These are phyloP conservation scores for Tholera decimalis DNA, from an alignment of 2,888 invertebrate genomes.

Conservation along the genomic window DNA sequence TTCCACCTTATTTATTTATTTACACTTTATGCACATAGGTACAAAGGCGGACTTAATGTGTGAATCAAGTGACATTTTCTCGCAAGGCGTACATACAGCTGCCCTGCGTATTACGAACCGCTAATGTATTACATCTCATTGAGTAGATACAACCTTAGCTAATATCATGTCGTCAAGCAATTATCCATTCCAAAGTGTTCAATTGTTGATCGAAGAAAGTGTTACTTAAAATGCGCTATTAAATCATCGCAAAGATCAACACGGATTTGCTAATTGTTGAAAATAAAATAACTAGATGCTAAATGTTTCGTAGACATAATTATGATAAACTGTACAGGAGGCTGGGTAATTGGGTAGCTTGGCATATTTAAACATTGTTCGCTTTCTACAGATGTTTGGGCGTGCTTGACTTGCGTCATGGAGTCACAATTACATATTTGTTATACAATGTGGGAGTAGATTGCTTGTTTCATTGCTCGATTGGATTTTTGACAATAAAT, in stretches of 20 bases:
- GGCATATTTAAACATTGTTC: background rate
- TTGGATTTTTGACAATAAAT: constrained; percentile 3
- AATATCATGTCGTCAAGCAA: constrained; percentile 3
- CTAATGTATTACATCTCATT: background rate
- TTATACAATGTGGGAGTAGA: constrained; percentile 20
- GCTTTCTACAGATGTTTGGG: constrained; percentile 25
- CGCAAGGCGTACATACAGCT: background rate
- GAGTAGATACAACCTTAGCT: background rate
- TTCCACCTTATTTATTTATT: too few relatives aligned
- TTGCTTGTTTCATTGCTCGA: constrained; percentile 9
- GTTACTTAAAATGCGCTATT: constrained; percentile 5
- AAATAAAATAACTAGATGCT: background rate
- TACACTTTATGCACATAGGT: too few relatives aligned
- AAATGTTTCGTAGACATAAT: constrained; percentile 22
- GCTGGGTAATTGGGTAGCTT: constrained; percentile 1
- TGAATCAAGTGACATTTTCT: background rate
- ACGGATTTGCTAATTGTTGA: constrained; percentile 5
- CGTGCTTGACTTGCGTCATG: constrained; percentile 25
- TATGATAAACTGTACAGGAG: constrained; percentile 1
- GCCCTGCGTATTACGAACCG: background rate
- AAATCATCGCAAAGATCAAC: constrained; percentile 17
- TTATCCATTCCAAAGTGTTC: background rate
- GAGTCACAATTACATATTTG: constrained; percentile 23
- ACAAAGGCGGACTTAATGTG: too few relatives aligned
- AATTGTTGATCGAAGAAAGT: too few relatives aligned